Base-by-base conservation (phyloP, 2,888 invertebrate species). In the Sphaerophoria taeniata region DNA sequence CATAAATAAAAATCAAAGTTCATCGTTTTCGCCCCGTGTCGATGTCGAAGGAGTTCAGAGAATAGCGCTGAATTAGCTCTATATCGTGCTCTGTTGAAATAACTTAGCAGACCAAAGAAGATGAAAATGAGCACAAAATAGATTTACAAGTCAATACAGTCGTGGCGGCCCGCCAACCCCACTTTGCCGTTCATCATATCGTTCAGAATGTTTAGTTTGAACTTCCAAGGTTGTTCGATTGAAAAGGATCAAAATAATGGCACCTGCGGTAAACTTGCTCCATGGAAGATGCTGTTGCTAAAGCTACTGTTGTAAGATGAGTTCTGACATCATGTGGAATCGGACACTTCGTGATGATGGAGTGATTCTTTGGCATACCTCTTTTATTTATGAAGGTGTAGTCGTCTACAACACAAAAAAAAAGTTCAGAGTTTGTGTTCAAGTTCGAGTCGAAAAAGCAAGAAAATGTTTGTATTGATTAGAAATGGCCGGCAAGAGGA, bases 1-100 rank as follows among this genome's bases (percentile, higher is more conserved):
- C 85, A 85, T 85, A 85, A 85, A 85, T 85, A 85, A 85, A 85
- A 85, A 85, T 85, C 85, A 85, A 85, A 81, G 80, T 85, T 85
- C 81, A 81, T 85, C 85, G 80, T 81, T 72, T 49, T 33, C 34
- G 43, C 9, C 3, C 4, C n/a, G 31, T 45, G 33, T 16, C 11
- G 11, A 49, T 9, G 16, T 49, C 34, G 45, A 67, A 12, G 14
- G 24, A n/a, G 45, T 5, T 36, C 67, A 31, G 67, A 39, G 70
- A 72, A 72, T 60, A 55, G 71, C 39, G 47, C 45, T 16, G 45
- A 77, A 61, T 69, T 75, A 56, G 14, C 43, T 6, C 1, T 24
- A 24, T 24, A 24, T 24, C 24, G 24, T 24, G 24, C 24, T 24
- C 12, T 36, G 49, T 14, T 12, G 43, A 70, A 69, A 11, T 58